Evolutionary conservation across 2,888 invertebrate genomes (phyloP).

Genomic region (Tortricodes alternella): DNA sequence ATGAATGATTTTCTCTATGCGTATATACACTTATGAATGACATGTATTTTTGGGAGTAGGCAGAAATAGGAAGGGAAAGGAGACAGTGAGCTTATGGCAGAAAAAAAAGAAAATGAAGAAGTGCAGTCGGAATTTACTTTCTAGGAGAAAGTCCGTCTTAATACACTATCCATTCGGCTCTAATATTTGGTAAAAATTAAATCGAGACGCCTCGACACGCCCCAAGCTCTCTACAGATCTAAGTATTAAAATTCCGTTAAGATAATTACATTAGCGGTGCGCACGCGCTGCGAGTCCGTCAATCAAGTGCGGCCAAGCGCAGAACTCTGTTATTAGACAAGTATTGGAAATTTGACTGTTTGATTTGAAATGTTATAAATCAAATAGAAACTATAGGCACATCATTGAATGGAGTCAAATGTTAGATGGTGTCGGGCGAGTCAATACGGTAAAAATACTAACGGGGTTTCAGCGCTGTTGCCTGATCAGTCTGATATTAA

Average conservation of each 20-base stretch:
- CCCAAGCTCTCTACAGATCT: conserved; percentile 45
- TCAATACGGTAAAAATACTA: conserved; percentile 37
- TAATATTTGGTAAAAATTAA: conserved; percentile 24
- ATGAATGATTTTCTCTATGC: conserved; percentile 49
- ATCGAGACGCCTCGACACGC: conserved; percentile 40
- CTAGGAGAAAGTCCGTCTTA: conserved; percentile 2
- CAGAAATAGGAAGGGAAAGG: no score
- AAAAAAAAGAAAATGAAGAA: neutral
- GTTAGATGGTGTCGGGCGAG: conserved; percentile 12
- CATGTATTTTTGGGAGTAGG: neutral
- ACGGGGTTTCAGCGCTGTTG: conserved; percentile 54
- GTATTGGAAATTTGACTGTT: conserved; percentile 35
- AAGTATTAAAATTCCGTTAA: conserved; percentile 62
- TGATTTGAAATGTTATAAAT: conserved; percentile 31
- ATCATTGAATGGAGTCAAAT: conserved; percentile 29
- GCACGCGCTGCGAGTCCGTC: conserved; percentile 53
- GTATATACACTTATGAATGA: conserved; percentile 25
- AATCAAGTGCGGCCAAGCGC: conserved; percentile 49
- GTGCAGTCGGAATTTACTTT: neutral
- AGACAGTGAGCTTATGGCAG: no score
- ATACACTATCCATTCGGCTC: conserved; percentile 11
- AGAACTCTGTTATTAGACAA: conserved; percentile 38
- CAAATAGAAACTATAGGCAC: conserved; percentile 31
- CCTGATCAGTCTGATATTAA: conserved; percentile 3
- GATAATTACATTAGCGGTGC: conserved; percentile 58